These are phyloP conservation scores for Hoplostethus mediterraneus DNA, from an alignment of 2,797 vertebrate species.

Conservation along the genomic window DNA sequence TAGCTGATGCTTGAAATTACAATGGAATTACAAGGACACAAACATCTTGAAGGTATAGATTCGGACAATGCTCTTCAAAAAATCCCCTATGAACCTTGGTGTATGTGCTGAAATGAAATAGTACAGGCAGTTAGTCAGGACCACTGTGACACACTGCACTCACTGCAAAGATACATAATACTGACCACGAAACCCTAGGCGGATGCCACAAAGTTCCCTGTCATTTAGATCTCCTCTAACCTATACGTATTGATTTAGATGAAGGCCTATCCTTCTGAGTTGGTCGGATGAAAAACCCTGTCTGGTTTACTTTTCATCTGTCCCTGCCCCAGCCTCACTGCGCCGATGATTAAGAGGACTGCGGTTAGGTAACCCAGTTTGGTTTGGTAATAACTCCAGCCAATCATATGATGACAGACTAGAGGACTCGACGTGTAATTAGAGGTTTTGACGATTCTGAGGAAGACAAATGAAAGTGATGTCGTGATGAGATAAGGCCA, in stretches of 20 bases:
- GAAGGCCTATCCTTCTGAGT: slow-evolving; percentile 2
- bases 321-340: slow-evolving; percentile 10
- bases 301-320: slow-evolving; percentile 27
- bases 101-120: slow-evolving; percentile 13
- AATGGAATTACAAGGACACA: no score
- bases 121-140: not conserved
- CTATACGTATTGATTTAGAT: slow-evolving; percentile 27
- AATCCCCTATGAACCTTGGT: not conserved
- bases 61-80: not conserved
- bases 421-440: slow-evolving; percentile 23
- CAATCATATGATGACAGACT: slow-evolving; percentile 56
- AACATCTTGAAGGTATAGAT: not conserved
- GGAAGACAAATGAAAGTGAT: slow-evolving; percentile 41
- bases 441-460: slow-evolving; percentile 34
- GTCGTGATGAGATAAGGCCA: not conserved
- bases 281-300: slow-evolving; percentile 21
- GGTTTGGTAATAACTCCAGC: slow-evolving; percentile 46
- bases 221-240: slow-evolving; percentile 48
- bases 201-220: slow-evolving; percentile 41
- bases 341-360: slow-evolving; percentile 35
- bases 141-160: not conserved
- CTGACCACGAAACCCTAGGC: slow-evolving; percentile 32
- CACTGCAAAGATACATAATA: not conserved
- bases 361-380: slow-evolving; percentile 44
- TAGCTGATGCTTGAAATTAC: not conserved